Base-by-base conservation (phyloP, 2,888 invertebrate species). In the Tenthredo amoena region DNA sequence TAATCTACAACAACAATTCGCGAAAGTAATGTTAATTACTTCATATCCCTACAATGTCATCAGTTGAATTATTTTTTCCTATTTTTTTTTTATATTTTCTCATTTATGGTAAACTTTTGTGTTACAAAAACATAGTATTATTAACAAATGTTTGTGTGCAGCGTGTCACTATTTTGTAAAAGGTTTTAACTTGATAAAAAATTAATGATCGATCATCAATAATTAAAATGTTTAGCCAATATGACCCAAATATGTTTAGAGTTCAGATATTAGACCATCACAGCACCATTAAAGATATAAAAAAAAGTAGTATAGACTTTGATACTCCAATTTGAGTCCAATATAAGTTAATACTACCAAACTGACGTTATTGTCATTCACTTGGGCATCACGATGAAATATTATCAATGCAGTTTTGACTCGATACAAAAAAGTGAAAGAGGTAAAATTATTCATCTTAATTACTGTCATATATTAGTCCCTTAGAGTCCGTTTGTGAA, bases 331-430 rank as follows among this genome's bases (percentile, higher is more conserved):
- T 85, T 68, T 43, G 76, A 65, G 47, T 79, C 34, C 76, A 68
- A 34, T 58, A 47, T 40, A 65, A 34, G 68, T 76, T 21, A 85
- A 40, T 47, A 37, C 62, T 43, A 77, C 43, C 62, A 77, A 76
- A 65, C 72, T 84, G 76, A 62, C 76, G 47, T 84, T 84, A 77
- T 77, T 77, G 77, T 84, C 84, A 84, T 84, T 62, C 43, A 84
- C 77, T 84, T 77, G 84, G 76, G 62, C 62, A 40, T 58, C n/a
- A 68, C 40, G 58, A 62, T 76, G 84, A 47, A 9, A 71, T 40
- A 65, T 76, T 77, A 47, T 40, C 15, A 55, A 58, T 84, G 72
- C 37, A 84, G 40, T 50, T 84, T 77, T 84, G 62, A 62, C 47
- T 18, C 43, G 37, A n/a, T 62, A 83, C 18, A 76, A 83, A 21